A percentile compares a stretch with the other conserved stretches of the same genome.
Evolutionary conservation across 2,797 vertebrate species (phyloP).

Genomic region (Pogoniulus pusillus): DNA sequence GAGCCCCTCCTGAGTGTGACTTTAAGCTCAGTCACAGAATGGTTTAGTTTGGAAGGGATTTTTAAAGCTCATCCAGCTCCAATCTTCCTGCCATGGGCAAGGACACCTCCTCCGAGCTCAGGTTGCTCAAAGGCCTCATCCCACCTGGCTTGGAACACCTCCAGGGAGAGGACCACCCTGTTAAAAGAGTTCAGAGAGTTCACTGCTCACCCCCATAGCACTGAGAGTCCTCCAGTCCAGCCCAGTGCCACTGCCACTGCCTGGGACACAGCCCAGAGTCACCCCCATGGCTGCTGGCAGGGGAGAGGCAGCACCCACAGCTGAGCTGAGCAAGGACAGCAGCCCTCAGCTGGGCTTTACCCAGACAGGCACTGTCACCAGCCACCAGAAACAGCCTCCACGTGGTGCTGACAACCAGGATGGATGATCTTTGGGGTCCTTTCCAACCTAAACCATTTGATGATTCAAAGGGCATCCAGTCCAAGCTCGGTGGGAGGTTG

Average conservation of each 20-base stretch:
- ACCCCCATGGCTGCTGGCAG: not conserved
- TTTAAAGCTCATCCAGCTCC: too few relatives aligned
- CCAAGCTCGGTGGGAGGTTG: too few relatives aligned
- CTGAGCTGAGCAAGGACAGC: not conserved
- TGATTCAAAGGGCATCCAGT: too few relatives aligned
- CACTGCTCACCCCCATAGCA: not conserved
- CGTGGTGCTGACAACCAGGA: not conserved
- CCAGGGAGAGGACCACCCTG: too few relatives aligned
- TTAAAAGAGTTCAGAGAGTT: fast-evolving
- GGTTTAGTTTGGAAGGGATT: too few relatives aligned
- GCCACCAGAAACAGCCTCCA: not conserved
- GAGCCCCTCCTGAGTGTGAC: not conserved
- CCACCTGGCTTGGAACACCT: too few relatives aligned
- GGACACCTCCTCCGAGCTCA: too few relatives aligned
- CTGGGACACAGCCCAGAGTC: not conserved
- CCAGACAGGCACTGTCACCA: not conserved
- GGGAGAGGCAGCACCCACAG: not conserved
- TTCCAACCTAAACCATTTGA: too few relatives aligned
- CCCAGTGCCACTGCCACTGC: not conserved
- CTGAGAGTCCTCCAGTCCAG: not conserved
- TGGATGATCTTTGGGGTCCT: too few relatives aligned
- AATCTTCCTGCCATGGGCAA: too few relatives aligned
- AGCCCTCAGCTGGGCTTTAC: not conserved
- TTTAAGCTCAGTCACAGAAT: too few relatives aligned
- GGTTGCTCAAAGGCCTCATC: too few relatives aligned